Conservation (phyloP, 2,797 vertebrate species). For the Tapera naevia region DNA sequence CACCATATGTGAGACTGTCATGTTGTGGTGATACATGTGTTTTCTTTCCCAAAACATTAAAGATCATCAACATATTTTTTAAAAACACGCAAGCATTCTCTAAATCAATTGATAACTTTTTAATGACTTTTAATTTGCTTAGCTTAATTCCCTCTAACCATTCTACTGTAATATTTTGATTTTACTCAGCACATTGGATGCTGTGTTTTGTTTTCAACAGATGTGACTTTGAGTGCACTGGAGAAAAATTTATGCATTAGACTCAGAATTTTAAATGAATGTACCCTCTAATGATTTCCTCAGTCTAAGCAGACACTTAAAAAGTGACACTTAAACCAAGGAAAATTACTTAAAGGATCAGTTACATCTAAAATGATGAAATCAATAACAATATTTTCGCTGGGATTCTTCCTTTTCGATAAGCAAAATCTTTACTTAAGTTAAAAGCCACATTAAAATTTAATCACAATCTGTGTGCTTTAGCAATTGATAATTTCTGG, state of each 20-base stretch:
- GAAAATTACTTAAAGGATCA: slow-evolving; percentile 92
- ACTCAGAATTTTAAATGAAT: slow-evolving; percentile 84
- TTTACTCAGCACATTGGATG: slow-evolving; percentile 73
- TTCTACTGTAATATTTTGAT: slow-evolving; percentile 75
- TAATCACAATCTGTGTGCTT: slow-evolving; percentile 91
- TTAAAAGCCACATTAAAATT: slow-evolving; percentile 92
- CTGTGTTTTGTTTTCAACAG: slow-evolving; percentile 82
- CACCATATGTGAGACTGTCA: not conserved
- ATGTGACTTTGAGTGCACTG: slow-evolving; percentile 81
- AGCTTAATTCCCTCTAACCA: slow-evolving; percentile 73
- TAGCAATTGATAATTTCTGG: slow-evolving; percentile 89
- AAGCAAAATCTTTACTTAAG: slow-evolving; percentile 87
- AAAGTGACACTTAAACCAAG: slow-evolving; percentile 82
- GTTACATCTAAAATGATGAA: slow-evolving; percentile 92
- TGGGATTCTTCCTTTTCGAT: slow-evolving; percentile 84
- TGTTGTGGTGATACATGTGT: not conserved
- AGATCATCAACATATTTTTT: slow-evolving; percentile 76
- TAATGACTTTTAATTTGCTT: slow-evolving; percentile 86
- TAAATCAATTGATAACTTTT: slow-evolving; percentile 82
- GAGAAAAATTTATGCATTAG: slow-evolving; percentile 83
- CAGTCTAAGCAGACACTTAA: slow-evolving; percentile 80
- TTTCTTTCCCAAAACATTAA: slow-evolving; percentile 48
- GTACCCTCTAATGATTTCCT: slow-evolving; percentile 74
- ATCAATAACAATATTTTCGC: slow-evolving; percentile 99
- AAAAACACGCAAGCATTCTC: slow-evolving; percentile 50